phyloP scores from a whole-genome alignment of 2,797 vertebrate species.

The Alectoris magna region DNA sequence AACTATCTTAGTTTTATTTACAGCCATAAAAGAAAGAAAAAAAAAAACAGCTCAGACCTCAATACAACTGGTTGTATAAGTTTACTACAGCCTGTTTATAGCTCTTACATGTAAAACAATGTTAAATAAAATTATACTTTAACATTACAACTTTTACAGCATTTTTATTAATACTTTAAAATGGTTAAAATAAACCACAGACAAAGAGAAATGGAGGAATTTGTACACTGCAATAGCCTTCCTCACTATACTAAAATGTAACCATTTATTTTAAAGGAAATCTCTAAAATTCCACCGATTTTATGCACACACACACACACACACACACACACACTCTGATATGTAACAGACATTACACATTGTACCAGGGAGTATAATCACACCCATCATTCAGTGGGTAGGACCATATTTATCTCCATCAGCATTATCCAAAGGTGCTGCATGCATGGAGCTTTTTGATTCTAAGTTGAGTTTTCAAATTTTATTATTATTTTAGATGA shows the following conservation, averaged over 20 bases:
- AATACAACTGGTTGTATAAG: constrained; percentile 32
- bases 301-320: background rate
- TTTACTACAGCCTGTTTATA: constrained; percentile 35
- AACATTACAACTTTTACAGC: constrained; percentile 31
- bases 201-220: constrained; percentile 24
- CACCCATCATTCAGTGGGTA: background rate
- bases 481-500: constrained; percentile 34
- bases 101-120: background rate
- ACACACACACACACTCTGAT: background rate
- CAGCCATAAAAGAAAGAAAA: background rate
- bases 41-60: background rate
- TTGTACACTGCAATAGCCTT: constrained; percentile 15
- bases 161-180: constrained; percentile 51
- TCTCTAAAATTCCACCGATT: constrained; percentile 17
- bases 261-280: constrained; percentile 40
- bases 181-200: constrained; percentile 31
- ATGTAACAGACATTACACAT: background rate
- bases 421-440: background rate
- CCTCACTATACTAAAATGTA: constrained; percentile 20
- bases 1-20: background rate
- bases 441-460: background rate
- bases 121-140: constrained; percentile 38
- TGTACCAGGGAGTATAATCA: background rate
- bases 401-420: background rate
- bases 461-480: background rate